Conservation (phyloP, 1,140 invertebrate species). For the Zophobas atratus region DNA sequence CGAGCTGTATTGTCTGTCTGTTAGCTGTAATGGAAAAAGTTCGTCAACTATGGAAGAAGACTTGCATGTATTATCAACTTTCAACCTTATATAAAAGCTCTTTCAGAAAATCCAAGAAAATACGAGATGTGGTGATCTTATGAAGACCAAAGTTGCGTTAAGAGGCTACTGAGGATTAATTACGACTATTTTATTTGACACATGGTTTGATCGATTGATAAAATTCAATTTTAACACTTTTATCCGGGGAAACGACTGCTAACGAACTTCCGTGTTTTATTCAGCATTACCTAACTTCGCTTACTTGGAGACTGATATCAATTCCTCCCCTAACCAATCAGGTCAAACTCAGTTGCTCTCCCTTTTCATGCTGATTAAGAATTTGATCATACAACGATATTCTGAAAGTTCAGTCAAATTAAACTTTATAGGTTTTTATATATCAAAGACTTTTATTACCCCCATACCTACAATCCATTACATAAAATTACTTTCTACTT, state of each 20-base stretch:
- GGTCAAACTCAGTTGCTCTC: constrained; percentile 39
- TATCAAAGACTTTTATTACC: constrained; percentile 22
- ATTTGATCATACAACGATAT: constrained; percentile 42
- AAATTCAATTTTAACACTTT: constrained; percentile 29
- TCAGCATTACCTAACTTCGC: constrained; percentile 42
- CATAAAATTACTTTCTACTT: neutral
- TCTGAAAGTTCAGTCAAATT: constrained; percentile 40
- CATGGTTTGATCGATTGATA: constrained; percentile 19
- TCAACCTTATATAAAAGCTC: constrained; percentile 58
- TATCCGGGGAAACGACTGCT: neutral
- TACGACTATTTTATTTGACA: constrained; percentile 11
- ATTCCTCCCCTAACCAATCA: constrained; percentile 42
- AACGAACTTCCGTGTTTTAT: constrained; percentile 6
- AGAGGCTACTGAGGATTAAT: constrained; percentile 25
- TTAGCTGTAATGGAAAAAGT: constrained; percentile 64
- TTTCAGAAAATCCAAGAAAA: constrained; percentile 40
- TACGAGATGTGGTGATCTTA: constrained; percentile 45
- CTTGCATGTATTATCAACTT: constrained; percentile 62
- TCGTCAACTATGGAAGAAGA: constrained; percentile 61
- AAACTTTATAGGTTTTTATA: constrained; percentile 35
- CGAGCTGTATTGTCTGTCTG: constrained; percentile 61
- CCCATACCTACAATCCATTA: neutral
- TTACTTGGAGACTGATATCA: constrained; percentile 43
- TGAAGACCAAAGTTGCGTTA: constrained; percentile 6
- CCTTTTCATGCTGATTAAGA: constrained; percentile 40